These are phyloP conservation scores for Calypte anna DNA, from an alignment of 2,113 vertebrate genomes.

Conservation along the genomic window DNA sequence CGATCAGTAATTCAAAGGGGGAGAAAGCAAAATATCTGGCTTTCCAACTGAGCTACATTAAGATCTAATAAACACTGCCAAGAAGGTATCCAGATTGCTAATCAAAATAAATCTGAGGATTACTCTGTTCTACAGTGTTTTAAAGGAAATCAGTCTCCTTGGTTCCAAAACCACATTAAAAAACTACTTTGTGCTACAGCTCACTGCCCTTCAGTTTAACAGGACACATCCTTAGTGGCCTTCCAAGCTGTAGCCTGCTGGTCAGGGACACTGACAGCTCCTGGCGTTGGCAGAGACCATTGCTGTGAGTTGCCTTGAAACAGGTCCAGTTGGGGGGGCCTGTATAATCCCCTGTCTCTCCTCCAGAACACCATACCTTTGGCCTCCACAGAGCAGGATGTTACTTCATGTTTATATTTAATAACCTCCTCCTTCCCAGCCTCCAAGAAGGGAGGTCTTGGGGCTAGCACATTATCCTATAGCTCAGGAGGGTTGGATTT, in stretches of 20 bases:
- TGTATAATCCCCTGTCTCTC: rapidly evolving
- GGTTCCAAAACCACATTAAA: not conserved
- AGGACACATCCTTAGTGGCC: not conserved
- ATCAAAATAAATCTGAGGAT: conserved; percentile 69
- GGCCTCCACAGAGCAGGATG: conserved; percentile 1
- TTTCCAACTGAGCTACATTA: conserved; percentile 32
- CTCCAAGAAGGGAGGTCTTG: conserved; percentile 35
- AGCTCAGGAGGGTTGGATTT: conserved; percentile 58
- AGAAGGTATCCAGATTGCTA: conserved; percentile 67
- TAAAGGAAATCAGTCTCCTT: conserved; percentile 17
- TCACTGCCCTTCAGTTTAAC: not conserved
- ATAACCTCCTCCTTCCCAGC: conserved; percentile 10
- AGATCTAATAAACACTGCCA: conserved; percentile 66
- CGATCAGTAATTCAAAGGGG: conserved; percentile 43
- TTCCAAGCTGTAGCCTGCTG: not conserved
- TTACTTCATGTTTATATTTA: conserved; percentile 33
- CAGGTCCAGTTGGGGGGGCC: not conserved
- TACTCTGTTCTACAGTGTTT: conserved; percentile 22
- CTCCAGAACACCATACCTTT: not conserved
- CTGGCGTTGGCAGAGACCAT: not conserved
- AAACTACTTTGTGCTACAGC: not conserved
- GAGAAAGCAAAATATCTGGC: conserved; percentile 50
- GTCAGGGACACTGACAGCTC: not conserved
- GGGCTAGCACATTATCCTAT: not conserved
- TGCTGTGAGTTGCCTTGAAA: not conserved